These are phyloP conservation scores for Zaprionus kolodkinae DNA, from an alignment of 1,140 invertebrate species.

Conservation along the genomic window DNA sequence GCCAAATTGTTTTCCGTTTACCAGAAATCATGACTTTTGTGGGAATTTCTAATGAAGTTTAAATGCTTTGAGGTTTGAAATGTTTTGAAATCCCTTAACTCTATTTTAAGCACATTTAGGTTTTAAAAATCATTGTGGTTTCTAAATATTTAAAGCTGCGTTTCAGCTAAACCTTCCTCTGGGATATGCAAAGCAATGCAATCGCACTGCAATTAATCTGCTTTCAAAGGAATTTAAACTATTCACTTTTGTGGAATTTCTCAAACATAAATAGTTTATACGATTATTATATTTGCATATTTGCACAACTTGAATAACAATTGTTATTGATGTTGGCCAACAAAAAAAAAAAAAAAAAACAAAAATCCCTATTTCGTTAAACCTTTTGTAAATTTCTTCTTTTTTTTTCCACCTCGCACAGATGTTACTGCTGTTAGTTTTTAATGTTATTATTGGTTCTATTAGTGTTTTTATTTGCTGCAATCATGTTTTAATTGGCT, in stretches of 20 bases:
- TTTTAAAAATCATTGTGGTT: no score
- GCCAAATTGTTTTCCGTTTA: slow-evolving; percentile 25
- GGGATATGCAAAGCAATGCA: not conserved
- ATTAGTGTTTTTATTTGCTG: slow-evolving; percentile 23
- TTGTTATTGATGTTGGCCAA: not conserved
- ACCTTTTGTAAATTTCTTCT: slow-evolving; percentile 4
- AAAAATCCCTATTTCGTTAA: not conserved
- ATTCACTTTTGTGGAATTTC: not conserved
- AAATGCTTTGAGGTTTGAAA: not conserved
- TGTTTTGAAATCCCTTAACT: not conserved
- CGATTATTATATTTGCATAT: slow-evolving; percentile 6
- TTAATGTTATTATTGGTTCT: slow-evolving; percentile 12
- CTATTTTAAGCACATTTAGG: no score
- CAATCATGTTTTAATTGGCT: slow-evolving; percentile 23
- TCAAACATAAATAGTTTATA: not conserved
- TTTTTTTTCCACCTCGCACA: slow-evolving; percentile 5
- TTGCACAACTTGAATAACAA: not conserved
- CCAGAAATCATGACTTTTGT: not conserved
- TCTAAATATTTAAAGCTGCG: not conserved
- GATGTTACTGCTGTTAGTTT: slow-evolving; percentile 9
- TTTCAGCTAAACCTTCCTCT: not conserved
- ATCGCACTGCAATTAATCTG: not conserved
- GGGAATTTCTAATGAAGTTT: not conserved
- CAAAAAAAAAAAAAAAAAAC: no score
- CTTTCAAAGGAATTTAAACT: not conserved